Evolutionary conservation across 2,797 vertebrate species (phyloP).

Genomic region (Rhinoraja longicauda): DNA sequence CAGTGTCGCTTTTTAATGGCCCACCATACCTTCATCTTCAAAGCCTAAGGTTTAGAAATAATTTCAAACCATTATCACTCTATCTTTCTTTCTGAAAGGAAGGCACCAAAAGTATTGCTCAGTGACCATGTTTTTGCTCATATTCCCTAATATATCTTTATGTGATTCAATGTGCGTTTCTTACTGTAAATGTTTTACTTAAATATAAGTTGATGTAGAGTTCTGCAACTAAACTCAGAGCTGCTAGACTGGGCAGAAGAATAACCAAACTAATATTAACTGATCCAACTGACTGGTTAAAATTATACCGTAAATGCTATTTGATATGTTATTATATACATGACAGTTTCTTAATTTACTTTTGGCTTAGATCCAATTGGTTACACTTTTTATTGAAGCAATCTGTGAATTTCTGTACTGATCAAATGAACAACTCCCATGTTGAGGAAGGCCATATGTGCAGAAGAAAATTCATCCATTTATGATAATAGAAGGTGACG

Average conservation of each 20-base stretch:
- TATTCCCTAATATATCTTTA: background rate
- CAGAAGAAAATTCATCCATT: background rate
- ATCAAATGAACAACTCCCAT: background rate
- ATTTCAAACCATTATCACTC: background rate
- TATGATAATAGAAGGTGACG: background rate
- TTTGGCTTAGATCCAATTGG: background rate
- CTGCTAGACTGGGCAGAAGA: background rate
- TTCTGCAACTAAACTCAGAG: background rate
- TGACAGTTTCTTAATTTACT: background rate
- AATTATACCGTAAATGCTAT: background rate
- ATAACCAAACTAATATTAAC: background rate
- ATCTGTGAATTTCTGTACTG: background rate
- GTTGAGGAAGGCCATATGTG: background rate
- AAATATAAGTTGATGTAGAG: background rate
- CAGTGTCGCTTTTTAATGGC: background rate
- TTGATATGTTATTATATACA: background rate
- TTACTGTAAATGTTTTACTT: background rate
- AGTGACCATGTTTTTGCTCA: background rate
- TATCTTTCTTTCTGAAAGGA: background rate
- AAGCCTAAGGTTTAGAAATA: background rate
- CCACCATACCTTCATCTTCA: background rate
- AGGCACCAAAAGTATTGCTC: background rate
- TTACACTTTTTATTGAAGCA: background rate
- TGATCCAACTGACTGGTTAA: background rate
- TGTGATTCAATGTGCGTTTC: background rate